Evolutionary conservation across 2,113 vertebrate genomes (phyloP), one percentile per base, ranked within the genome.

Genomic region (Paraplagusia blochii): DNA sequence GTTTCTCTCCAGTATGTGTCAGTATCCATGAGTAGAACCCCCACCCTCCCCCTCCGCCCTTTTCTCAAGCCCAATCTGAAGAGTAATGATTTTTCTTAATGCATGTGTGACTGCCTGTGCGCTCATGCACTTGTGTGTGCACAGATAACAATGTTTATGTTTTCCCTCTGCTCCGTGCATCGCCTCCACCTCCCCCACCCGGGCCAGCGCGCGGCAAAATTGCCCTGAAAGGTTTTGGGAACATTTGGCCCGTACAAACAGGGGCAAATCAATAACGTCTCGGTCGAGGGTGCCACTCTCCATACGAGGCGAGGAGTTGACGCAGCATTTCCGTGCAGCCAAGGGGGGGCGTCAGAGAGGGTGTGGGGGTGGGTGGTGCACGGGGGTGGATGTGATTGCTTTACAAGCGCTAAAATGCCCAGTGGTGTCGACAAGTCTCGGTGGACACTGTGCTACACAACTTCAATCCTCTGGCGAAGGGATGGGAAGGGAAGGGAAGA

Each of bases 211-310:
- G 74, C 44, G 38, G 75, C 52, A 62, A 78, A 83, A 86, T 72
- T 74, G 72, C 71, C 81, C 74, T 58, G 76, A 81, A 77, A 81
- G 85, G 80, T 76, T 87, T n/a, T 85, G 72, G 76, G 80, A 85
- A 86, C 81, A 81, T 80, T 85, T 85, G 77, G 81, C 77, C 57
- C 74, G 78, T 83, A 86, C 82, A 87, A 86, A 85, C 76, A 62
- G 73, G 78, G 84, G 79, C 80, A 74, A 87, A 89, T 90, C 86
- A 84, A 88, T 89, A 89, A 72, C 36, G 80, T 86, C 83, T 89
- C 74, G 69, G 79, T 77, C 81, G 76, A 80, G 64, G 67, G 71
- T 82, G 66, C 78, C 70, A 72, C 81, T 85, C 79, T 83, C 82
- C 80, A 87, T 83, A 80, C 38, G 74, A 77, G 76, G 82, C n/a